phyloP scores from a whole-genome alignment of 2,113 vertebrate species.

The Sylvietta virens region DNA sequence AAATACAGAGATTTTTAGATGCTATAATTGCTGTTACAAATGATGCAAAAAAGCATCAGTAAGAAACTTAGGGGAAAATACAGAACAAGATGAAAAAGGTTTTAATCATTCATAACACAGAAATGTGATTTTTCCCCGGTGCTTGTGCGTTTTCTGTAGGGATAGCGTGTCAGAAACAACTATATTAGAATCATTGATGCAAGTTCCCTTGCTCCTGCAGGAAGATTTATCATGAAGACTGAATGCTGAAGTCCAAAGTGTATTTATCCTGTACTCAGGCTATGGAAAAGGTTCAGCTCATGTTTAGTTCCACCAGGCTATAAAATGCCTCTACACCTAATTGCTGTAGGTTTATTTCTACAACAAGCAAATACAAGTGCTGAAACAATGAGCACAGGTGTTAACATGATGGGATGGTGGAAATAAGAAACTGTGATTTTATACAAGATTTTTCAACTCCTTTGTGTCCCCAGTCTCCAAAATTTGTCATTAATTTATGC shows the following conservation, averaged over 20 bases:
- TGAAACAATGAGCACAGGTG: fast-evolving
- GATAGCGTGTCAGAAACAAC: background rate
- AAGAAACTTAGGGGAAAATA: background rate
- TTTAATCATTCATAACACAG: background rate
- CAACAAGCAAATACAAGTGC: background rate
- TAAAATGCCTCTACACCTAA: background rate
- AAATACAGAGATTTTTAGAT: background rate
- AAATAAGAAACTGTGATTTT: background rate
- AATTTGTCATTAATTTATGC: background rate
- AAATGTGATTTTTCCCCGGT: background rate
- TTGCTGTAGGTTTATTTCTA: background rate
- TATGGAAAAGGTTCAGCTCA: background rate
- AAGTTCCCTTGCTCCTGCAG: background rate
- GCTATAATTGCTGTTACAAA: background rate
- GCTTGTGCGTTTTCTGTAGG: background rate
- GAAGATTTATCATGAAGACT: background rate
- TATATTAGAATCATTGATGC: background rate
- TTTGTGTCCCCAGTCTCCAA: background rate
- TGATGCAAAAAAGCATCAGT: background rate
- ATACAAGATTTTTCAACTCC: background rate
- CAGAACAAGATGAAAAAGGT: background rate
- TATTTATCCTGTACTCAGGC: background rate
- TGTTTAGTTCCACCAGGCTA: background rate
- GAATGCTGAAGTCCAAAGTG: background rate
- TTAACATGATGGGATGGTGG: background rate